Base-by-base conservation (phyloP, 2,113 vertebrate species). In the Pangasianodon gigas region DNA sequence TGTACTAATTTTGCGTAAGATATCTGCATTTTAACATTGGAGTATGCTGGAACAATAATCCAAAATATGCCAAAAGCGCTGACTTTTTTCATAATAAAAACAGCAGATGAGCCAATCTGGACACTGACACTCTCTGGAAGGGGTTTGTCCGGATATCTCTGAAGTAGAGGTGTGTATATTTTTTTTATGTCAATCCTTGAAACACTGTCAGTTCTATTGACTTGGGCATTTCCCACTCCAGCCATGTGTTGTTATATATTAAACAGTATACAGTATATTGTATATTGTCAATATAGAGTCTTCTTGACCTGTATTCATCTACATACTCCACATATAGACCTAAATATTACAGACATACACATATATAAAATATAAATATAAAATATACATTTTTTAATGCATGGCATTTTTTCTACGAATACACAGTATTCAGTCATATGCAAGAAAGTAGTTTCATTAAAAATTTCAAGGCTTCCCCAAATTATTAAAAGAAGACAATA, bases 391-490 rank as follows among this genome's bases (percentile, higher is more conserved):
- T 29, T 89, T 62, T 65, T n/a, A 85, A 86, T 90, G 74, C 69
- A 89, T n/a, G 46, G 58, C 58, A 83, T 74, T 75, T 60, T 83
- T n/a, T 87, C 0, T 71, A 58, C 29, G 29, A 87, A 90, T 74
- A 87, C 88, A 51, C 46, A 24, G 88, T 79, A 89, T 89, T 81
- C 88, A 79, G 48, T 32, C 41, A 62, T 46, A 19, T n/a, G 10
- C 3, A 48, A 62, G 26, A 14, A 44, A 62, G 13, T n/a, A 46
- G 41, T 69, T 67, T 19, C 29, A 32, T 14, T 2, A n/a, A 51
- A n/a, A 51, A 67, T 58, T 58, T 52, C 1, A 51, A 14, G 11
- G 14, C 3, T 48, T 54, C 16, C 4, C n/a, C 6, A 83, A 58
- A n/a, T 37, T 56, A 58, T 56, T 52, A 52, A 54, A 71, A 85